These are phyloP conservation scores for Pteropus alecto DNA, from an alignment of 2,113 vertebrate genomes.

Conservation along the genomic window DNA sequence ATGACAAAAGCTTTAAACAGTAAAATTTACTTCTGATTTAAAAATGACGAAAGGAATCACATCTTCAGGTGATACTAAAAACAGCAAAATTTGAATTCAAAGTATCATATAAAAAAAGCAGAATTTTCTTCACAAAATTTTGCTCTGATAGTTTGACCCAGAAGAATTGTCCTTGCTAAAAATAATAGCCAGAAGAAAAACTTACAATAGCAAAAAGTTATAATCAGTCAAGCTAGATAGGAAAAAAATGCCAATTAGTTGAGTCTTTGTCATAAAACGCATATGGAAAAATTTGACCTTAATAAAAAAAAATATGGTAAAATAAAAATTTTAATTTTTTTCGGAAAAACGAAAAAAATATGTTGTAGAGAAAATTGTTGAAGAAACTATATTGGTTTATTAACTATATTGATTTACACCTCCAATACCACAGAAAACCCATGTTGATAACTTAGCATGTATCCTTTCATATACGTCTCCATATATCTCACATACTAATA, in stretches of 20 bases:
- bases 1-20: not conserved
- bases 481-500: not conserved
- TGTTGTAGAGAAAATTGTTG: not conserved
- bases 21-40: not conserved
- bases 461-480: not conserved
- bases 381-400: not conserved
- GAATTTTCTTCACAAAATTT: constrained; percentile 1
- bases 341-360: not conserved
- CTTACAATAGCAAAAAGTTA: not conserved
- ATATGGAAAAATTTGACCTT: not conserved
- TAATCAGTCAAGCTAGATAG: not conserved
- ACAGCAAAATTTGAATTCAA: not conserved
- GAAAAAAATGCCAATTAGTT: not conserved
- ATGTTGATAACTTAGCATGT: not conserved
- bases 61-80: not conserved
- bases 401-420: not conserved
- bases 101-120: not conserved
- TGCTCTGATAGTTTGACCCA: not conserved
- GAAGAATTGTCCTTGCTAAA: not conserved
- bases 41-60: not conserved
- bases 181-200: constrained; percentile 3
- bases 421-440: not conserved
- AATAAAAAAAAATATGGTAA: not conserved
- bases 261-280: not conserved
- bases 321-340: constrained; percentile 7